Conservation (phyloP, 2,888 invertebrate species). For the Cylloceria caligata region DNA sequence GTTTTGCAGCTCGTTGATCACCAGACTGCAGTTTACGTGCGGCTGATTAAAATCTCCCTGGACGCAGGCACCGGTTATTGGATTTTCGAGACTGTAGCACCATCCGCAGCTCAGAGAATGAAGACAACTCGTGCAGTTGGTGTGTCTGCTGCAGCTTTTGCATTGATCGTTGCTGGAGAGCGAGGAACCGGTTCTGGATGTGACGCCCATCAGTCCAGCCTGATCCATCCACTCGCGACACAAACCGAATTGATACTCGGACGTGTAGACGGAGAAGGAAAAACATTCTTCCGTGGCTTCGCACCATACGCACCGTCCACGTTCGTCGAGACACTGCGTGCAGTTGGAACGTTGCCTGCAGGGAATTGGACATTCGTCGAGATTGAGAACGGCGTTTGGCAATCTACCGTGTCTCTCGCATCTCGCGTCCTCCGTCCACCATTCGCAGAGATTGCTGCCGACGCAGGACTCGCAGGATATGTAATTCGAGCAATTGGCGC, state of each 20-base stretch:
- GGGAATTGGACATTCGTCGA: slow-evolving; percentile 91
- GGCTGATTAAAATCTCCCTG: slow-evolving; percentile 95
- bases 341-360: slow-evolving; percentile 92
- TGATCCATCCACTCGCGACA: slow-evolving; percentile 97
- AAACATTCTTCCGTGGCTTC: slow-evolving; percentile 96
- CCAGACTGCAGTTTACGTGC: slow-evolving; percentile 89
- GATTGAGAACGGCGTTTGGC: slow-evolving; percentile 88
- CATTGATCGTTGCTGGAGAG: slow-evolving; percentile 88
- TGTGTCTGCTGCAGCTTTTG: slow-evolving; percentile 91
- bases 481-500: slow-evolving; percentile 95
- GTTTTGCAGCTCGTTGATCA: slow-evolving; percentile 86
- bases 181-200: slow-evolving; percentile 78
- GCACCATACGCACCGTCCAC: slow-evolving; percentile 97
- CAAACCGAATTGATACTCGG: slow-evolving; percentile 96
- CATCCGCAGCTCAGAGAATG: slow-evolving; percentile 96
- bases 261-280: slow-evolving; percentile 97
- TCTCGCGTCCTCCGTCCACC: slow-evolving; percentile 95
- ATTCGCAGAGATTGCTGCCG: slow-evolving; percentile 91
- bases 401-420: slow-evolving; percentile 93
- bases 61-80: slow-evolving; percentile 93
- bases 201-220: slow-evolving; percentile 85
- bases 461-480: slow-evolving; percentile 95
- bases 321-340: slow-evolving; percentile 93
- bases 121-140: slow-evolving; percentile 92
- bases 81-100: slow-evolving; percentile 96